phyloP scores from a whole-genome alignment of 2,797 vertebrate genomes.

The Trachurus trachurus region DNA sequence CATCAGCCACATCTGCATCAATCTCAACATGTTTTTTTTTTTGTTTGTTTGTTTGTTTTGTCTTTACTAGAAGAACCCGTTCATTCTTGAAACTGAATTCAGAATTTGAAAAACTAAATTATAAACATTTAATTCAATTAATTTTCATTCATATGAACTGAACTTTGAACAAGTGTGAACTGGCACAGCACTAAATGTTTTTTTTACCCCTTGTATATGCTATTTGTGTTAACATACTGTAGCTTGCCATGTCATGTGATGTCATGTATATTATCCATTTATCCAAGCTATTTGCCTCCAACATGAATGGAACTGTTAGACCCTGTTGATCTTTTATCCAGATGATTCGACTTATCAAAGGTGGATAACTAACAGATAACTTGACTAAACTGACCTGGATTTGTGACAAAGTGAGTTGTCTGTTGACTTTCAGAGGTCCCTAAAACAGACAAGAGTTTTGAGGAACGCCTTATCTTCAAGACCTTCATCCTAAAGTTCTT shows the following conservation, averaged over 20 bases:
- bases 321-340: background rate
- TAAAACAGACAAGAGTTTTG: constrained; percentile 97
- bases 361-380: background rate
- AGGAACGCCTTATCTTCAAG: constrained; percentile 97
- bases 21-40: too few species aligned
- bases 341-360: background rate
- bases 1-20: too few species aligned
- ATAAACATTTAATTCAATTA: too few species aligned
- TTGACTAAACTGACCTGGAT: background rate
- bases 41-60: too few species aligned
- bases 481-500: constrained; percentile 98
- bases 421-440: constrained; percentile 91
- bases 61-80: too few species aligned
- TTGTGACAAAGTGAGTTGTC: background rate
- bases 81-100: too few species aligned
- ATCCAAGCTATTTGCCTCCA: background rate
- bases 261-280: too few species aligned
- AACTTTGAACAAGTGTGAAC: too few species aligned
- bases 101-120: too few species aligned
- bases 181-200: too few species aligned
- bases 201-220: too few species aligned
- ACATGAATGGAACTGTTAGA: background rate
- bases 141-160: too few species aligned
- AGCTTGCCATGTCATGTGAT: background rate
- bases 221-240: background rate